These are phyloP conservation scores for Orcinus orca DNA, from an alignment of 2,113 vertebrate species.

Conservation along the genomic window DNA sequence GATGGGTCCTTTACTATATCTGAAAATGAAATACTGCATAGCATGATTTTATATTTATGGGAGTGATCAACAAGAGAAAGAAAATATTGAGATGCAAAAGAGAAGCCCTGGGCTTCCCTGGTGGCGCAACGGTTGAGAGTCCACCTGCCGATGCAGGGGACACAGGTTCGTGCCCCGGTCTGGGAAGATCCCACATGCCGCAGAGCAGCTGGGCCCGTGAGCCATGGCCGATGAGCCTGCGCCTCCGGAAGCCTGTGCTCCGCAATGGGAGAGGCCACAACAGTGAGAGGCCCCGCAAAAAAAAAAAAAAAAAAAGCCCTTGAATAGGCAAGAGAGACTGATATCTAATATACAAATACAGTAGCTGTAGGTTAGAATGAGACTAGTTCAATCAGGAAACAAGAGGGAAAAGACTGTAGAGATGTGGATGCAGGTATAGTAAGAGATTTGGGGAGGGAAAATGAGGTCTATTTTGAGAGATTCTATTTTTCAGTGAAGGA, in stretches of 20 bases:
- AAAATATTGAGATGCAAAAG: neutral
- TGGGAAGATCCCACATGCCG: too few relatives aligned
- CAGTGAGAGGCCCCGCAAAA: too few relatives aligned
- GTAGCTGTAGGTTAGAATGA: neutral
- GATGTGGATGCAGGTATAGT: neutral
- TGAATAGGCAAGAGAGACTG: neutral
- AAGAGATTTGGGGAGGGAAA: neutral
- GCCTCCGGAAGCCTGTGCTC: too few relatives aligned
- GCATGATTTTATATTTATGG: neutral
- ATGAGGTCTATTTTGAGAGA: neutral
- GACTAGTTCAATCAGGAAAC: neutral
- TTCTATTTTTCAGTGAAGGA: neutral
- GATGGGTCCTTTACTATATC: neutral
- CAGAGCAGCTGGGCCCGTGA: too few relatives aligned
- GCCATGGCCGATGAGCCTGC: too few relatives aligned
- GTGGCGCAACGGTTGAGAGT: too few relatives aligned
- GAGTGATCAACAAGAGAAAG: neutral
- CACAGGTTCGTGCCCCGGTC: too few relatives aligned
- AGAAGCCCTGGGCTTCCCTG: neutral
- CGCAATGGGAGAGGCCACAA: too few relatives aligned
- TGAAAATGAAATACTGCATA: neutral
- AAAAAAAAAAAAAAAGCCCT: too few relatives aligned
- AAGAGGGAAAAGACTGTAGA: neutral
- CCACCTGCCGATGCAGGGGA: too few relatives aligned
- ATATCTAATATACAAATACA: neutral